Conservation (phyloP, 1,140 invertebrate genomes). For the Plutomurus gul region DNA sequence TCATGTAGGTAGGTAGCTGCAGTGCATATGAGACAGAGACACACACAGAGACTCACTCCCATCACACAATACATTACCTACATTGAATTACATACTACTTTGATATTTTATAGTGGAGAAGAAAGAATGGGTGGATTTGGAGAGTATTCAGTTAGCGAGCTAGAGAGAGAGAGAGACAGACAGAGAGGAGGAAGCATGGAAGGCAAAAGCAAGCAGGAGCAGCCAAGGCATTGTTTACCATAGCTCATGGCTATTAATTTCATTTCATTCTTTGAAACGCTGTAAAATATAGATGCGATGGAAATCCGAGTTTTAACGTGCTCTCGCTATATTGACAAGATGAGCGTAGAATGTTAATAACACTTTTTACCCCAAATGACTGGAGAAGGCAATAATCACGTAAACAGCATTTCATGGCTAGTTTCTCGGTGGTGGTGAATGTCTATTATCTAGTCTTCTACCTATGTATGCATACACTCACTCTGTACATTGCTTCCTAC, state of each 20-base stretch:
- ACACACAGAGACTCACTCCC: no score
- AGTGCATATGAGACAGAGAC: no score
- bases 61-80: no score
- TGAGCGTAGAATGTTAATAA: slow-evolving; percentile 51
- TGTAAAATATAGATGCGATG: slow-evolving; percentile 50
- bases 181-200: background rate
- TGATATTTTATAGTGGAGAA: slow-evolving; percentile 5
- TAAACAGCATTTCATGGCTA: slow-evolving; percentile 43
- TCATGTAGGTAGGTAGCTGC: no score
- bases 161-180: background rate
- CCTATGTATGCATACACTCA: background rate
- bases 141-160: background rate
- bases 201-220: background rate
- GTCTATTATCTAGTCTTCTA: background rate
- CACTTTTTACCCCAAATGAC: slow-evolving; percentile 48
- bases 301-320: slow-evolving; percentile 50
- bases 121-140: background rate
- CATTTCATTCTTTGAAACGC: slow-evolving; percentile 53
- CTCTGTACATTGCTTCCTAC: background rate
- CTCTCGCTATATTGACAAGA: slow-evolving; percentile 50
- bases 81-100: background rate
- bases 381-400: slow-evolving; percentile 50
- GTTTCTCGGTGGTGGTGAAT: background rate
- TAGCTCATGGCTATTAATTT: slow-evolving; percentile 54
- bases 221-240: slow-evolving; percentile 47